Percentiles rank a stretch among this genome's conserved stretches.
These are phyloP conservation scores for Galaxias olidus DNA, from an alignment of 2,797 vertebrate genomes.

Conservation along the genomic window DNA sequence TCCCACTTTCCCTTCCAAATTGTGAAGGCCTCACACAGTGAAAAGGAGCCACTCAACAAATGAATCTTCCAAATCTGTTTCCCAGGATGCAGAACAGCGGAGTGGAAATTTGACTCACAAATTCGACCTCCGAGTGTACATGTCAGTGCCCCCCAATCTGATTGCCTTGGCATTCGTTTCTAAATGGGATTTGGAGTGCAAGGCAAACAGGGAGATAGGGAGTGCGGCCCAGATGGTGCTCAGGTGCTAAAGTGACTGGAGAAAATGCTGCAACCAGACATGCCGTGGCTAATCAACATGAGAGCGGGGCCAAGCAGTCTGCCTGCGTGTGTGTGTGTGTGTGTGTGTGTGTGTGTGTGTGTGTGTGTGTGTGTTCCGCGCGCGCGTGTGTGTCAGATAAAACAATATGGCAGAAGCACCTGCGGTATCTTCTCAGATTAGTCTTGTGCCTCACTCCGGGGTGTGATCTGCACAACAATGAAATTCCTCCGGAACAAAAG, in stretches of 20 bases:
- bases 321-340: slow-evolving; percentile 18
- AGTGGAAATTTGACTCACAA: slow-evolving; percentile 66
- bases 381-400: slow-evolving; percentile 21
- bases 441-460: slow-evolving; percentile 23
- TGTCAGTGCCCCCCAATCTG: slow-evolving; percentile 61
- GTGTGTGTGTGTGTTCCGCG: slow-evolving; percentile 8
- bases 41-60: slow-evolving; percentile 58
- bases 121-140: slow-evolving; percentile 59
- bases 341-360: slow-evolving; percentile 13
- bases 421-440: slow-evolving; percentile 43
- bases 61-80: slow-evolving; percentile 70
- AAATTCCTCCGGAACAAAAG: slow-evolving; percentile 25
- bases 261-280: slow-evolving; percentile 40
- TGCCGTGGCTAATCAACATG: slow-evolving; percentile 50
- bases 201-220: slow-evolving; percentile 47
- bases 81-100: slow-evolving; percentile 40
- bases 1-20: slow-evolving; percentile 7
- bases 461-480: slow-evolving; percentile 26
- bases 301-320: slow-evolving; percentile 23
- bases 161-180: slow-evolving; percentile 67
- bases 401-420: slow-evolving; percentile 51
- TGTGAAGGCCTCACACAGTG: slow-evolving; percentile 37
- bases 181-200: slow-evolving; percentile 59
- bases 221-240: slow-evolving; percentile 53
- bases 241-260: slow-evolving; percentile 28